Conservation (phyloP, 2,888 invertebrate species). For the Meteorus cinctellus region DNA sequence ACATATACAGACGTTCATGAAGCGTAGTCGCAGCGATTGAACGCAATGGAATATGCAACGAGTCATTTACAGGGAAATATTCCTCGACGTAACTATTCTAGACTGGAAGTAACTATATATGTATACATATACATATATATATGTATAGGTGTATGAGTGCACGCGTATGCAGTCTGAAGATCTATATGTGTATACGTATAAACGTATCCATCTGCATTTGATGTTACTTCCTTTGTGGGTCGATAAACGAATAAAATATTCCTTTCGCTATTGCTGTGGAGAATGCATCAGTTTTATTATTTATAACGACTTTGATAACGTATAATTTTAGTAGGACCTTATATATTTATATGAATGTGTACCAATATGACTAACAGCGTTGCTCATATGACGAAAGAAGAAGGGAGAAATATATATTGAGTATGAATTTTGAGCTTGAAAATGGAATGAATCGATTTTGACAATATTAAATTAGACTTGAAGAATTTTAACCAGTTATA, state of each 20-base stretch:
- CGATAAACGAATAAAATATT: slow-evolving; percentile 40
- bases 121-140: neutral
- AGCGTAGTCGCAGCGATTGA: slow-evolving; percentile 15
- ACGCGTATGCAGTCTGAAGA: too few species aligned
- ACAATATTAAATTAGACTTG: too few species aligned
- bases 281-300: neutral
- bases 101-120: slow-evolving; percentile 33
- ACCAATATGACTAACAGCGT: too few species aligned
- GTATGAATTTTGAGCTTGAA: too few species aligned
- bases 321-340: neutral
- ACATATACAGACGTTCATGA: slow-evolving; percentile 38
- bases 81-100: slow-evolving; percentile 43
- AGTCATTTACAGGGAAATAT: slow-evolving; percentile 51
- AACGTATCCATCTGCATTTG: slow-evolving; percentile 6
- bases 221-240: slow-evolving; percentile 26
- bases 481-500: too few species aligned
- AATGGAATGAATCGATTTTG: too few species aligned
- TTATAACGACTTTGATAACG: neutral
- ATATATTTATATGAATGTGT: slow-evolving; percentile 6
- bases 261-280: neutral
- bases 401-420: too few species aligned
- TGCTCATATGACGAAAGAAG: too few species aligned
- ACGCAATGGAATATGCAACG: slow-evolving; percentile 40
- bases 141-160: neutral
- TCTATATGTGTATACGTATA: neutral